phyloP scores from a whole-genome alignment of 2,888 invertebrate species.

The Latrodectus hesperus region DNA sequence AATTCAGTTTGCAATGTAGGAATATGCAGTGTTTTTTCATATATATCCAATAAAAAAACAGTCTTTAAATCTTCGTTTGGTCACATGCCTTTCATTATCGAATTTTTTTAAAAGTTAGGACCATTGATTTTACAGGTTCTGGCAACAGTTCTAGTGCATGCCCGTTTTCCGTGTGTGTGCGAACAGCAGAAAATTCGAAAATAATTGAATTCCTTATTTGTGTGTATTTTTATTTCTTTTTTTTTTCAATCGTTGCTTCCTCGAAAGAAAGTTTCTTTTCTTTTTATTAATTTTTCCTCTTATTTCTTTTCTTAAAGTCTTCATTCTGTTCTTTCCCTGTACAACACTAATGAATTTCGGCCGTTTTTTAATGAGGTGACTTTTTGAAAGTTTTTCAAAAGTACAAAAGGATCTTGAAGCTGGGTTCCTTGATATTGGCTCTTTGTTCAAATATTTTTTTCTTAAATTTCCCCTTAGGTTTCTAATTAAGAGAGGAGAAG shows the following conservation, averaged over 20 bases:
- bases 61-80: constrained; percentile 48
- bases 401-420: constrained; percentile 18
- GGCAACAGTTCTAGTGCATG: constrained; percentile 1
- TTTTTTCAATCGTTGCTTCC: constrained; percentile 35
- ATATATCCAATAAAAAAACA: constrained; percentile 23
- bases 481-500: constrained; percentile 38
- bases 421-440: neutral
- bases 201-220: constrained; percentile 63
- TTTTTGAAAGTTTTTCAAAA: constrained; percentile 28
- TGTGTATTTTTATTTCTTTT: constrained; percentile 6
- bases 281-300: constrained; percentile 10
- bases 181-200: constrained; percentile 61
- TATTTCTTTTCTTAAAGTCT: constrained; percentile 7
- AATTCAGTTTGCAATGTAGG: constrained; percentile 11
- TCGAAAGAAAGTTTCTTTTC: constrained; percentile 11
- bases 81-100: constrained; percentile 41
- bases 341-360: constrained; percentile 48
- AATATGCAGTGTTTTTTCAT: neutral
- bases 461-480: constrained; percentile 20
- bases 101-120: constrained; percentile 21
- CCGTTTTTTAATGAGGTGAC: constrained; percentile 53
- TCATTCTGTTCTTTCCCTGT: neutral
- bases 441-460: constrained; percentile 32
- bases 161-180: constrained; percentile 12
- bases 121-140: constrained; percentile 36